These are phyloP conservation scores for Lagenorhynchus albirostris DNA, from an alignment of 2,113 vertebrate species.

Conservation along the genomic window DNA sequence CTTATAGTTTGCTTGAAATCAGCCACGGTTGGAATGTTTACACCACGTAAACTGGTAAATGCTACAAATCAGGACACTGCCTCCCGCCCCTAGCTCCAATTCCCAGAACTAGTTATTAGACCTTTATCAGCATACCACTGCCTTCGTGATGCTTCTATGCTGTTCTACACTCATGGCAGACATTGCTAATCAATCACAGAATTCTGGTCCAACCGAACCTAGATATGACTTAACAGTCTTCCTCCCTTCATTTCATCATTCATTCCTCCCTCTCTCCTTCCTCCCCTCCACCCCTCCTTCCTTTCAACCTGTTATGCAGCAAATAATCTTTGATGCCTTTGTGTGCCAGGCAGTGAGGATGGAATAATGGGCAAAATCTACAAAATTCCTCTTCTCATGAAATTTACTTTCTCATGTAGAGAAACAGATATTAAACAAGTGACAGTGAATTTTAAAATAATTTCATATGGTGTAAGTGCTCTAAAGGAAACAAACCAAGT, in stretches of 20 bases:
- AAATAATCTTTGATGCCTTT: neutral
- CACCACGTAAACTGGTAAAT: neutral
- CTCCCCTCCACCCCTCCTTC: accelerated
- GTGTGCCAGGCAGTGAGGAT: neutral
- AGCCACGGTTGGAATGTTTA: neutral
- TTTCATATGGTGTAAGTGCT: neutral
- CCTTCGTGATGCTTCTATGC: neutral
- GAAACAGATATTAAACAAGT: neutral
- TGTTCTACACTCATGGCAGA: neutral
- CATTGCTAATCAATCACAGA: neutral
- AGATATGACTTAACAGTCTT: neutral
- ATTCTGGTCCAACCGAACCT: neutral
- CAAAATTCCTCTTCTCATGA: neutral
- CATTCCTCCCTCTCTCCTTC: neutral
- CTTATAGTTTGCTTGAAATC: neutral
- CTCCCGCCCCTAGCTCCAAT: neutral
- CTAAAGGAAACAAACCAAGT: neutral
- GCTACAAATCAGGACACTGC: neutral
- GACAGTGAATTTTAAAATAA: neutral
- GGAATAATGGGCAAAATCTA: neutral
- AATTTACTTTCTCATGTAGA: neutral
- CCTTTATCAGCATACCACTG: neutral
- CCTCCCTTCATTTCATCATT: neutral
- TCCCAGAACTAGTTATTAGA: neutral
- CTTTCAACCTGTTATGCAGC: neutral